These are phyloP conservation scores for Centropus bengalensis DNA, from an alignment of 2,113 vertebrate genomes.

Conservation along the genomic window DNA sequence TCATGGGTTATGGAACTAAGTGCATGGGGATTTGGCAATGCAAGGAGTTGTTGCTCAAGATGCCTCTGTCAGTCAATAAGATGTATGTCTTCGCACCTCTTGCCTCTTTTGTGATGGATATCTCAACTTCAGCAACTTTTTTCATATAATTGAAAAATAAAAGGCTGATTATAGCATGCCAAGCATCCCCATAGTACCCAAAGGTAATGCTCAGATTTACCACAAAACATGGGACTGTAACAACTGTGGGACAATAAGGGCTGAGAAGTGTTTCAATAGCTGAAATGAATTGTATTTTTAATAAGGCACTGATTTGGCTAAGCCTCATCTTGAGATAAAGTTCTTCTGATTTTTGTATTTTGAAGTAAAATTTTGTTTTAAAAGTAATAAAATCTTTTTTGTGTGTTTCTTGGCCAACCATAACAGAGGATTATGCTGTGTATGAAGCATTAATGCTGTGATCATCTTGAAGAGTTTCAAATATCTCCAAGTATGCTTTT, in stretches of 20 bases:
- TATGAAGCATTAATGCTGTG: not conserved
- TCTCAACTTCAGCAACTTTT: not conserved
- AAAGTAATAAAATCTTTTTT: not conserved
- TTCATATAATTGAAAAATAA: not conserved
- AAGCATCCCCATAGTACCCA: not conserved
- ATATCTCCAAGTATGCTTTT: not conserved
- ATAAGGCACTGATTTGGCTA: not conserved
- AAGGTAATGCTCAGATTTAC: not conserved
- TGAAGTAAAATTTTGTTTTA: constrained; percentile 12
- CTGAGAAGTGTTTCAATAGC: not conserved
- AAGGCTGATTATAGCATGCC: not conserved
- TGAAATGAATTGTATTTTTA: constrained; percentile 17
- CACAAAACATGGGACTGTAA: not conserved
- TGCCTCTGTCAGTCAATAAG: not conserved
- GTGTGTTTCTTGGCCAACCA: not conserved
- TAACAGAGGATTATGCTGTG: not conserved
- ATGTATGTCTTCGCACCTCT: not conserved
- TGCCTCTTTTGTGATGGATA: not conserved
- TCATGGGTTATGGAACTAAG: not conserved
- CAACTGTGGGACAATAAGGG: not conserved
- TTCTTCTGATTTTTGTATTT: constrained; percentile 13
- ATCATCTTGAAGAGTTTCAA: not conserved
- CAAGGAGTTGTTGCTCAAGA: not conserved
- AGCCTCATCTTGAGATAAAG: not conserved
- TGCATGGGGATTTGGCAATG: not conserved